phyloP scores from a whole-genome alignment of 2,888 invertebrate species.

The Zygothrica quintamaculata region DNA sequence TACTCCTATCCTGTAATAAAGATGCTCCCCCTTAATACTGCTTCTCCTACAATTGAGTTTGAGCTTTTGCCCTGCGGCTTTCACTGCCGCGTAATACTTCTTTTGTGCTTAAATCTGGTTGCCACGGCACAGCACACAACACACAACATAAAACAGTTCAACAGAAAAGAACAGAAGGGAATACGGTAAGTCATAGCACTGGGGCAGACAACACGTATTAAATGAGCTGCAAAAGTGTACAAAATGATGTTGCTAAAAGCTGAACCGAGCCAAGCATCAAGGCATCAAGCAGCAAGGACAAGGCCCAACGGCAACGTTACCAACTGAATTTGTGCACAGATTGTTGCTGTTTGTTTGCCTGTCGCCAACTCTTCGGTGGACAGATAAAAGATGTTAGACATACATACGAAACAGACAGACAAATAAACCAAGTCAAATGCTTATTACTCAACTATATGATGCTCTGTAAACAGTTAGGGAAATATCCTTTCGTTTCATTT shows the following conservation, averaged over 20 bases:
- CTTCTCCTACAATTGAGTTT: slow-evolving; percentile 33
- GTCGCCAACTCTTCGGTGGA: slow-evolving; percentile 9
- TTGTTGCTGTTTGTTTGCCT: slow-evolving; percentile 57
- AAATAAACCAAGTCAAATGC: too few species aligned
- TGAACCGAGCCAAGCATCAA: slow-evolving; percentile 9
- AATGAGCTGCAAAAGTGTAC: slow-evolving; percentile 71
- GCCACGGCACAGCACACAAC: slow-evolving; percentile 65
- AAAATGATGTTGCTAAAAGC: slow-evolving; percentile 41
- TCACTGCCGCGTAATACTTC: slow-evolving; percentile 68
- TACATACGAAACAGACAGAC: slow-evolving; percentile 4
- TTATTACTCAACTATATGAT: too few species aligned
- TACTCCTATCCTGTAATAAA: not conserved
- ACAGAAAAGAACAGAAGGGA: too few species aligned
- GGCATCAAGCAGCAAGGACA: slow-evolving; percentile 16
- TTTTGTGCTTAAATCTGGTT: slow-evolving; percentile 78
- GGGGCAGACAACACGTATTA: slow-evolving; percentile 74
- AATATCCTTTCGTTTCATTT: too few species aligned
- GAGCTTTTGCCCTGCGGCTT: slow-evolving; percentile 71
- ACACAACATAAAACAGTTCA: too few species aligned
- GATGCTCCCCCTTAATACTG: not conserved
- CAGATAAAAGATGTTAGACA: slow-evolving; percentile 7
- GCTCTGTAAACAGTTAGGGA: not conserved
- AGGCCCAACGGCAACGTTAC: slow-evolving; percentile 44
- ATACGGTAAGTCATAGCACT: slow-evolving; percentile 1
- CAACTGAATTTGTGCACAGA: slow-evolving; percentile 67